These are phyloP conservation scores for Lutraria lutraria DNA, from an alignment of 2,888 invertebrate genomes.

Conservation along the genomic window DNA sequence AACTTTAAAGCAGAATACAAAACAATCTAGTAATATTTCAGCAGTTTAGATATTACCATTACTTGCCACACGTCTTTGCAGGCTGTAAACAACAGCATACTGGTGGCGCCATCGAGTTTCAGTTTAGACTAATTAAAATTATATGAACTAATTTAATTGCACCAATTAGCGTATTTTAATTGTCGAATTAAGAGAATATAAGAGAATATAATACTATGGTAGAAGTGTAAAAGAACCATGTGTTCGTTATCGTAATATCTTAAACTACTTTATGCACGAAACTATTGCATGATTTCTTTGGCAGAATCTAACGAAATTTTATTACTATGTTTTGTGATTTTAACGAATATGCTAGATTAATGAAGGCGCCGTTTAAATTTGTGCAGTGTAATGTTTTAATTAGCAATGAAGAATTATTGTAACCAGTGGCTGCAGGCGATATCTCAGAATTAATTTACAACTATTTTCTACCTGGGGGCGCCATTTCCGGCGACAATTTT, in stretches of 20 bases:
- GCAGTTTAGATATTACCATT: neutral
- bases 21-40: neutral
- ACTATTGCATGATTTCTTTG: neutral
- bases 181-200: neutral
- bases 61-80: neutral
- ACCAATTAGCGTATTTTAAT: neutral
- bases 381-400: neutral
- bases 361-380: neutral
- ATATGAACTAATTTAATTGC: conserved; percentile 23
- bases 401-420: neutral
- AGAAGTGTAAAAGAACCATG: neutral
- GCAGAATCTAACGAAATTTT: neutral
- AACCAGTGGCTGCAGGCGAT: neutral
- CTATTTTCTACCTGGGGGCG: neutral
- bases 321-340: neutral
- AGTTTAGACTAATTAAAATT: neutral
- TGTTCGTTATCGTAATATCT: neutral
- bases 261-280: conserved; percentile 10
- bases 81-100: neutral
- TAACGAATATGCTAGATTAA: conserved; percentile 3
- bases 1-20: neutral
- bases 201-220: neutral
- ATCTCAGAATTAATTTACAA: neutral
- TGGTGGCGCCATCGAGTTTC: neutral
- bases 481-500: neutral